Base-by-base conservation (phyloP, 1,140 invertebrate species). In the Steinernema feltiae region DNA sequence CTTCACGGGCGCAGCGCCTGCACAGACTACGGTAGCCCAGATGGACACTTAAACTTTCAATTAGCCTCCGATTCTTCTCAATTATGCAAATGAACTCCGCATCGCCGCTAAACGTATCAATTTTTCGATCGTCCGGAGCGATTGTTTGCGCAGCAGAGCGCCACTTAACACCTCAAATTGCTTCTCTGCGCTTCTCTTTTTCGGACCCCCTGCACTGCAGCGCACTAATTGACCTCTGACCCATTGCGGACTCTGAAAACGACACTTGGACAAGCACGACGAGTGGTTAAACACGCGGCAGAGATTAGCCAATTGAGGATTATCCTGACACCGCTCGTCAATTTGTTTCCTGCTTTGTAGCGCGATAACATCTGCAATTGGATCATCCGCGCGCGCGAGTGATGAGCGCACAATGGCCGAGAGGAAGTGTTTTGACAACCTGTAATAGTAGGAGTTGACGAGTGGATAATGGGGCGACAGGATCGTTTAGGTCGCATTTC, bases 161-260 rank as follows among this genome's bases (percentile, higher is more conserved):
- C 53, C 53, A 63, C 53, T 63, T 63, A 63, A 27, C 53, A 63
- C 53, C 53, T 63, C 53, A 15, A 63, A 63, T 63, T 63, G 53
- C 53, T 63, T n/a, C n/a, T n/a, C n/a, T n/a, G n/a, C n/a, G 53
- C 53, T 63, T 63, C 53, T 63, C 53, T 63, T 63, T 63, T 63
- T 63, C 53, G 53, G 53, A 63, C 53, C 53, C 53, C 53, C 53
- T 21, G 24, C 53, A 3, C 53, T 41, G 35, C 18, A 41, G 53
- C 24, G 53, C 53, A 63, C 53, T 63, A 63, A 63, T 63, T 63
- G 53, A 63, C 53, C 53, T 63, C 53, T 63, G 53, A 63, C 53
- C 53, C 53, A 27, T 3, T n/a, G 53, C 53, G 7, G 18, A 63
- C 53, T 63, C 53, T 27, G 53, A n/a, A 63, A 63, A 63, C 53